phyloP scores from a whole-genome alignment of 2,113 vertebrate species.

The Carassius gibelio region DNA sequence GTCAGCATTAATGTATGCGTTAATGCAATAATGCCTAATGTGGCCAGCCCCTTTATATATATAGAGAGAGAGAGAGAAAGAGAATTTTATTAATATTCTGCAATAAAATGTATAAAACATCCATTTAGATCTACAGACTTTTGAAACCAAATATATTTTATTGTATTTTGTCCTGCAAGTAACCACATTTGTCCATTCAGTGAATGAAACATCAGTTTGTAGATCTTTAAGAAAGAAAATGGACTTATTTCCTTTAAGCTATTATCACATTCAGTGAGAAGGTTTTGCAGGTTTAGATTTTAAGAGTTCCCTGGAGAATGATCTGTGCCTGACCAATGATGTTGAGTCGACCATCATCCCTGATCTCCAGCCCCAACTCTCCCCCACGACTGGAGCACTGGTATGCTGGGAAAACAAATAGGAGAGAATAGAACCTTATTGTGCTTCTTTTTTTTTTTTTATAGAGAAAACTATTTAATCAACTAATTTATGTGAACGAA shows the following conservation, averaged over 20 bases:
- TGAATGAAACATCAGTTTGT: neutral
- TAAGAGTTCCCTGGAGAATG: slow-evolving; percentile 81
- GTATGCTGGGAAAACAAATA: slow-evolving; percentile 75
- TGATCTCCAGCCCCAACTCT: slow-evolving; percentile 80
- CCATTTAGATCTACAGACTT: neutral
- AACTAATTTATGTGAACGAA: neutral
- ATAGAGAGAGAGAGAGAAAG: too few relatives aligned
- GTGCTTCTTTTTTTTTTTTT: neutral
- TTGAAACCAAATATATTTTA: neutral
- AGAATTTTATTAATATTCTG: neutral
- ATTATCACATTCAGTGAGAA: neutral
- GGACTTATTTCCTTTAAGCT: neutral
- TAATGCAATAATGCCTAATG: too few relatives aligned
- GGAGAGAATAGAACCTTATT: neutral
- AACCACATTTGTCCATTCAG: slow-evolving; percentile 65
- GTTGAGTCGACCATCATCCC: slow-evolving; percentile 79
- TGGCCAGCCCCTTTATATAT: too few relatives aligned
- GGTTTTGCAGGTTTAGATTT: slow-evolving; percentile 61
- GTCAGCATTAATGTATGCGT: too few relatives aligned
- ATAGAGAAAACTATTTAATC: neutral
- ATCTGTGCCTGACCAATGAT: slow-evolving; percentile 74
- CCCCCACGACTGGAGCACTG: slow-evolving; percentile 89
- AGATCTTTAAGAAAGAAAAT: neutral
- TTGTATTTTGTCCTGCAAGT: neutral
- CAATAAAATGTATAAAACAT: neutral